Evolutionary conservation across 37 sponge, comb jelly and placozoan genomes (phyloP).

Genomic region (Haliclona indistincta): DNA sequence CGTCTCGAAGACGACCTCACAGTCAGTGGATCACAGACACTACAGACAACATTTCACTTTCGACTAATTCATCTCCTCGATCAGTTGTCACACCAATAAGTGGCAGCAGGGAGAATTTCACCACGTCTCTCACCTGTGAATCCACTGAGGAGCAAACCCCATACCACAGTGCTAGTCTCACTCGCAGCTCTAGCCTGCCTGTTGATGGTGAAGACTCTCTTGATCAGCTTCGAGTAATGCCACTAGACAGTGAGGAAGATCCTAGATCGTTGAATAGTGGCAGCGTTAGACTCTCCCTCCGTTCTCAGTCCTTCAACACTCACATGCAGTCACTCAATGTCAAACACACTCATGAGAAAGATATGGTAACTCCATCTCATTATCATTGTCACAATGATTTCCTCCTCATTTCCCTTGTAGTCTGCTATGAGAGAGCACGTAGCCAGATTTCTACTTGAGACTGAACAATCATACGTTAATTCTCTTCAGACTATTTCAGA

Average conservation of each 20-base stretch:
- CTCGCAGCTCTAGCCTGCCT: not conserved
- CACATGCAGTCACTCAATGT: not conserved
- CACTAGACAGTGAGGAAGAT: not conserved
- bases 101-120: not conserved
- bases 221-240: not conserved
- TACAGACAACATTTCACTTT: not conserved
- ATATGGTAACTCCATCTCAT: not conserved
- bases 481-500: conserved; percentile 62
- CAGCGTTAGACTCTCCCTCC: not conserved
- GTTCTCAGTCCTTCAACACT: conserved; percentile 9
- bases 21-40: not conserved
- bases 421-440: conserved; percentile 75
- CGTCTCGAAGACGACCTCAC: not conserved
- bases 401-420: conserved; percentile 17
- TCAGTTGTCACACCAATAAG: not conserved
- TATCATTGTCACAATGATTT: not conserved
- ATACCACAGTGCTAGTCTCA: not conserved
- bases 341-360: not conserved
- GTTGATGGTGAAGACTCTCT: not conserved
- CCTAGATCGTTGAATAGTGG: not conserved
- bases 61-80: not conserved
- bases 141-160: not conserved
- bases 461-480: conserved; percentile 76
- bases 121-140: not conserved
- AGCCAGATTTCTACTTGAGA: conserved; percentile 70